phyloP scores from a whole-genome alignment of 2,113 vertebrate genomes.

The Nerophis lumbriciformis region DNA sequence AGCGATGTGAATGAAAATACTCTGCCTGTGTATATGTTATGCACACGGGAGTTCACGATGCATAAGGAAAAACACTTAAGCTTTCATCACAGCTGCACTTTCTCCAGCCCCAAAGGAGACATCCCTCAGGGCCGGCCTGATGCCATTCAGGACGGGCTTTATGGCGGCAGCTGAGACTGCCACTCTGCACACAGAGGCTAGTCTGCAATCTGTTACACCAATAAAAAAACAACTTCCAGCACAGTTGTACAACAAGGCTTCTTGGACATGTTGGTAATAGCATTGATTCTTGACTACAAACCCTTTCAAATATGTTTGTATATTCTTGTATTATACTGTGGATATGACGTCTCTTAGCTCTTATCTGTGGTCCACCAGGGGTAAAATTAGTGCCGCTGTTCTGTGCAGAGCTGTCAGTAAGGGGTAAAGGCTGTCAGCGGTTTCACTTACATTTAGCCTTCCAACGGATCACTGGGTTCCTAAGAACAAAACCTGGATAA shows the following conservation, averaged over 20 bases:
- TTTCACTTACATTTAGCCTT: slow-evolving; percentile 65
- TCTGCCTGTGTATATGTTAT: slow-evolving; percentile 28
- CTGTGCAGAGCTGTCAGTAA: slow-evolving; percentile 57
- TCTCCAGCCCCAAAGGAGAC: slow-evolving; percentile 34
- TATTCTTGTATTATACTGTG: background rate
- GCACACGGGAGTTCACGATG: slow-evolving; percentile 23
- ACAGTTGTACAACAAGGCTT: slow-evolving; percentile 23
- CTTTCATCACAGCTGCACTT: slow-evolving; percentile 50
- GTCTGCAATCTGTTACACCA: slow-evolving; percentile 50
- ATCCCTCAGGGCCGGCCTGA: slow-evolving; percentile 32
- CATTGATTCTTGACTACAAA: background rate
- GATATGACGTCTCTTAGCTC: slow-evolving; percentile 5
- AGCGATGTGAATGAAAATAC: background rate
- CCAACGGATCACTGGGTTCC: slow-evolving; percentile 47
- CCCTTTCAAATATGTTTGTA: slow-evolving; percentile 11
- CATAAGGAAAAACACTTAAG: slow-evolving; percentile 48
- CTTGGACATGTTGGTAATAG: slow-evolving; percentile 11
- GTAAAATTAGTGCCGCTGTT: slow-evolving; percentile 56
- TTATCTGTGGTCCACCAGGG: slow-evolving; percentile 14
- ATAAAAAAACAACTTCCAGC: slow-evolving; percentile 38
- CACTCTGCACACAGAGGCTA: slow-evolving; percentile 30
- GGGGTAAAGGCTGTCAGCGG: slow-evolving; percentile 59
- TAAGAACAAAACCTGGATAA: slow-evolving; percentile 35
- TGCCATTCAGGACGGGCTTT: slow-evolving; percentile 36
- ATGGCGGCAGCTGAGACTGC: slow-evolving; percentile 63